Evolutionary conservation across 2,888 invertebrate genomes (phyloP).

Genomic region (Eupithecia abbreviata): DNA sequence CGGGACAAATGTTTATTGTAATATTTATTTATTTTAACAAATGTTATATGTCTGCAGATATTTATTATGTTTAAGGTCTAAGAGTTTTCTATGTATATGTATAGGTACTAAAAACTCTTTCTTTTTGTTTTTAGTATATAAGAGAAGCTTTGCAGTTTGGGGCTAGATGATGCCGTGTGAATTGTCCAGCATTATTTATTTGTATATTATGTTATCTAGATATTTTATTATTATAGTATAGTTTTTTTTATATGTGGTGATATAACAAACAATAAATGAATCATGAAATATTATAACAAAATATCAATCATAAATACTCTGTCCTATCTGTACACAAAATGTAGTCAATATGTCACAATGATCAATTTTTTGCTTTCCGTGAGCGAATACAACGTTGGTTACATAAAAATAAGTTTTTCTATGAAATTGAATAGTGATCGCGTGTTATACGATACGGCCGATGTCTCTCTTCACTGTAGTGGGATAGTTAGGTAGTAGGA

Average conservation of each 20-base stretch:
- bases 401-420: conserved; percentile 75
- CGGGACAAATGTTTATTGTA: background rate
- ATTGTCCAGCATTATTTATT: background rate
- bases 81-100: background rate
- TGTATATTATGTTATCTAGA: background rate
- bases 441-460: conserved; percentile 68
- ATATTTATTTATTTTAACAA: too few species aligned
- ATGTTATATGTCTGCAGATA: background rate
- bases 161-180: background rate
- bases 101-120: background rate
- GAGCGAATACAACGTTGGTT: conserved; percentile 61
- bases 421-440: conserved; percentile 78
- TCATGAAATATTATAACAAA: too few species aligned
- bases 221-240: background rate
- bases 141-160: background rate
- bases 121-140: background rate
- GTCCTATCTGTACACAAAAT: conserved; percentile 22
- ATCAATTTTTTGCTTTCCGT: conserved; percentile 68
- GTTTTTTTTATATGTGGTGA: too few species aligned
- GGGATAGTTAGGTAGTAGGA: conserved; percentile 48
- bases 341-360: conserved; percentile 43
- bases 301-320: background rate
- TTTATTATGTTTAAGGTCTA: background rate
- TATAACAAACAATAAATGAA: too few species aligned
- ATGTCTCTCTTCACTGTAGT: conserved; percentile 74